Base-by-base conservation (phyloP, 2,113 vertebrate species). In the Prochilodus magdalenae region DNA sequence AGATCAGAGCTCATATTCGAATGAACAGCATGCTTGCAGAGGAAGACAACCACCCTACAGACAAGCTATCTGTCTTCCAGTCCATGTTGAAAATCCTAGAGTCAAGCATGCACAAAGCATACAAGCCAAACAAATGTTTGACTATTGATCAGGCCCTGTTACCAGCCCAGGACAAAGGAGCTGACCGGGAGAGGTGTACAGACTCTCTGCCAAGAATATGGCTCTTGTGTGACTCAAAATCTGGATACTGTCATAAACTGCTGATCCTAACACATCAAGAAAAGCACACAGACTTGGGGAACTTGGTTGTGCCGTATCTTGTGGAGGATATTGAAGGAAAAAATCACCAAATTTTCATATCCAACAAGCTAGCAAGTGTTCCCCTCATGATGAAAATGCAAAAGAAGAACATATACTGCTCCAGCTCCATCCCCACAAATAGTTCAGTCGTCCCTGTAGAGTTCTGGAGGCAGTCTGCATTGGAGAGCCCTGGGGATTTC, bases 201-300 rank as follows among this genome's bases (percentile, higher is more conserved):
- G 88, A 75, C 62, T 84, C 77, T 10, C 91, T 89, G 81, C 92
- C 92, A 0, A 88, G 89, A 85, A 90, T 94, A 27, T 95, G 94
- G 94, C 90, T 95, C 36, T 89, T 95, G 49, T 95, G 94, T 8
- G 94, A 95, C 83, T 95, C 94, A 29, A 95, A 94, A 82, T 94
- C 94, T 0, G 94, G 94, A 14, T 95, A 93, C 83, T 95, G 94
- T 84, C 94, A 95, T 77, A 91, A 91, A 22, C 55, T 94, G 59
- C 87, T 89, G 67, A 86, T 95, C 70, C 87, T 92, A 79, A 83
- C 81, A n/a, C 63, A 65, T 26, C 70, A 83, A 26, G 77, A 81
- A 12, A 92, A 86, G 26, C 59, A 77, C 69, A 26, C 55, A 71
- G 89, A 90, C 27, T 24, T 78, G 0, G 93, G 92, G 6, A 89